A percentile compares a stretch with the other conserved stretches of the same genome.
Conservation (phyloP, 2,113 vertebrate genomes). For the Himantopus leucocephalus region DNA sequence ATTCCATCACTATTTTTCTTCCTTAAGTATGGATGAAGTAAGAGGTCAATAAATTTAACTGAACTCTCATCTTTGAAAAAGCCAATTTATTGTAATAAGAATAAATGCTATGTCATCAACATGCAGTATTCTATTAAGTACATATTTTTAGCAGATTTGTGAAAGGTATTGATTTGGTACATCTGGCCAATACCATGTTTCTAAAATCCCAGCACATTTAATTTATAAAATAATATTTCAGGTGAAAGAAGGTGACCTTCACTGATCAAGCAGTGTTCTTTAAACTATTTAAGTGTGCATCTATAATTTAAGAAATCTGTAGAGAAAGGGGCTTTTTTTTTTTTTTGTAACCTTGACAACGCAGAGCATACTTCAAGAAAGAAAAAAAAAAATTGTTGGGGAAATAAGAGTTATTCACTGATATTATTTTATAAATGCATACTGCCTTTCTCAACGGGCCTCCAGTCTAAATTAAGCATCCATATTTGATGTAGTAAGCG, state of each 20-base stretch:
- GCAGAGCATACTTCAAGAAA: neutral
- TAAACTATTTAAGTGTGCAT: neutral
- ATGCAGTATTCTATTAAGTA: neutral
- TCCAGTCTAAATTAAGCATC: neutral
- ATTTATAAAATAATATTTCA: conserved; percentile 44
- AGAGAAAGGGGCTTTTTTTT: neutral
- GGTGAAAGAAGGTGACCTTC: conserved; percentile 60
- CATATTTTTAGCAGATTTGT: conserved; percentile 15
- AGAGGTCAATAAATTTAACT: conserved; percentile 3
- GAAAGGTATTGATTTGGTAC: conserved; percentile 39
- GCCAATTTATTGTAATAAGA: conserved; percentile 6
- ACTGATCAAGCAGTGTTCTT: neutral
- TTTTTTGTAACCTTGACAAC: neutral
- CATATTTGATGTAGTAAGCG: neutral
- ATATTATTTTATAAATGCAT: neutral
- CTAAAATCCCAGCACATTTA: conserved; percentile 24
- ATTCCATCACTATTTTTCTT: conserved; percentile 7
- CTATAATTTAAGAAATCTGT: conserved; percentile 9
- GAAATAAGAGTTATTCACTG: neutral
- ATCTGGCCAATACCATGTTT: conserved; percentile 32
- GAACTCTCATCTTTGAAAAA: neutral
- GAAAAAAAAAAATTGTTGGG: neutral
- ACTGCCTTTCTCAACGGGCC: neutral
- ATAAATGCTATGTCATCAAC: conserved; percentile 43
- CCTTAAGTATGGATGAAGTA: neutral